A percentile compares a stretch with the other conserved stretches of the same genome.
Conservation (phyloP, 2,888 invertebrate genomes). For the Melikaiella ostensackeni region DNA sequence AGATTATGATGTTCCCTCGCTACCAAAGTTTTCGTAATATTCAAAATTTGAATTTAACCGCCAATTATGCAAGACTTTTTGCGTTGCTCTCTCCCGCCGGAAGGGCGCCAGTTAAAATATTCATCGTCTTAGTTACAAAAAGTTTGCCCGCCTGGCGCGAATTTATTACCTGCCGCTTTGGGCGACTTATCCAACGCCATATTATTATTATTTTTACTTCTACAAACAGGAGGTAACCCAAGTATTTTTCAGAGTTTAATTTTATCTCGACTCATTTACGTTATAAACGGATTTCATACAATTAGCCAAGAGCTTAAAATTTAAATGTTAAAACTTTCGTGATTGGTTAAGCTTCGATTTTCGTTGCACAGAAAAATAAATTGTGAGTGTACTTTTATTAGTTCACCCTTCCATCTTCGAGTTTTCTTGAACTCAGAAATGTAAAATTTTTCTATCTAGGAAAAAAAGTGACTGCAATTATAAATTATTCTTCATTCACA, state of each 20-base stretch:
- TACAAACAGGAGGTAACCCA: constrained; percentile 3
- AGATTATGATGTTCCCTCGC: constrained; percentile 47
- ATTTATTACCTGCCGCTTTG: constrained; percentile 63
- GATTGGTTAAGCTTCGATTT: background rate
- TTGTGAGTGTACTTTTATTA: too few relatives aligned
- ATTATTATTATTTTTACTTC: constrained; percentile 2
- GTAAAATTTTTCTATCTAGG: too few relatives aligned
- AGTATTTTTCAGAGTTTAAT: constrained; percentile 9
- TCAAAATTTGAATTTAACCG: constrained; percentile 75
- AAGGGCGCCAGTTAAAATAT: constrained; percentile 68
- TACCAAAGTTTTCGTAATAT: constrained; percentile 67
- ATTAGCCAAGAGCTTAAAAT: background rate
- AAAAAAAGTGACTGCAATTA: too few relatives aligned
- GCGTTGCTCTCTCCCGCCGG: constrained; percentile 52
- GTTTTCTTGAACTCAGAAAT: too few relatives aligned
- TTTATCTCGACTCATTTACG: background rate
- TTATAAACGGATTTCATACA: background rate
- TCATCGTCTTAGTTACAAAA: constrained; percentile 71
- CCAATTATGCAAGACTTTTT: constrained; percentile 61
- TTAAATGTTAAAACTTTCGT: background rate
- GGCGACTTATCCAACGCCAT: constrained; percentile 47
- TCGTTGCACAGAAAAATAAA: too few relatives aligned
- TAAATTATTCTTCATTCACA: too few relatives aligned
- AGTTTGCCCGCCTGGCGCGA: constrained; percentile 66
- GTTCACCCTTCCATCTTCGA: too few relatives aligned